Evolutionary conservation across 2,797 vertebrate genomes (phyloP).

Genomic region (Poecilia velifera): DNA sequence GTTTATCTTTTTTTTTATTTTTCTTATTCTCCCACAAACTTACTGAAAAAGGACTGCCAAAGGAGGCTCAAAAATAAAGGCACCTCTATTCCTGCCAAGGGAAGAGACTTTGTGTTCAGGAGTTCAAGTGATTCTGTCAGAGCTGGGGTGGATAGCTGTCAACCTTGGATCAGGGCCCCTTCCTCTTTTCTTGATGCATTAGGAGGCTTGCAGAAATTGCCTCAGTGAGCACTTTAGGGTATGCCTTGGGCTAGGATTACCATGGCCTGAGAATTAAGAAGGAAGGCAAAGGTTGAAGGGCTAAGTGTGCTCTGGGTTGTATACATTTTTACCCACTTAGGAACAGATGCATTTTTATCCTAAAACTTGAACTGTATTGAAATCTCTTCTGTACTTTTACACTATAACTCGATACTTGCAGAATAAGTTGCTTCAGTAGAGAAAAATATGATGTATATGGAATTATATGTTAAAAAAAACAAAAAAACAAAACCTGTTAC

Average conservation of each 20-base stretch:
- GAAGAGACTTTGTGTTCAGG: conserved; percentile 40
- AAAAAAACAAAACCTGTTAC: not conserved
- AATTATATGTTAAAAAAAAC: not conserved
- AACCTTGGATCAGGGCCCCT: conserved; percentile 61
- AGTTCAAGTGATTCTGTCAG: conserved; percentile 40
- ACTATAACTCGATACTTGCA: not conserved
- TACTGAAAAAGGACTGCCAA: conserved; percentile 56
- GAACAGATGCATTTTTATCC: conserved; percentile 30
- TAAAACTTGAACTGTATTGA: not conserved
- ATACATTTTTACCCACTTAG: conserved; percentile 17
- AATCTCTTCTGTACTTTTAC: not conserved
- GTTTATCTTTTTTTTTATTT: conserved; percentile 12
- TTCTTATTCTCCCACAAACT: conserved; percentile 33
- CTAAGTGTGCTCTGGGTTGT: conserved; percentile 30
- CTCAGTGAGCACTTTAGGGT: conserved; percentile 56
- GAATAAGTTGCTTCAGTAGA: not conserved
- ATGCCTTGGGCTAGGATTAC: conserved; percentile 56
- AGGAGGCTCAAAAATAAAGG: conserved; percentile 52
- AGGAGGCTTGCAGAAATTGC: conserved; percentile 51
- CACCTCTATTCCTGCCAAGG: conserved; percentile 45
- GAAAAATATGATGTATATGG: not conserved
- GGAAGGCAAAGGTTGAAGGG: conserved; percentile 57
- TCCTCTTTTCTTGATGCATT: conserved; percentile 54
- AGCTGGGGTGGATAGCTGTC: conserved; percentile 45
- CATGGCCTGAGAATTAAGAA: conserved; percentile 52